A percentile compares a stretch with the other conserved stretches of the same genome.
Conservation (phyloP, 2,888 invertebrate species). For the Girardia tigrina region DNA sequence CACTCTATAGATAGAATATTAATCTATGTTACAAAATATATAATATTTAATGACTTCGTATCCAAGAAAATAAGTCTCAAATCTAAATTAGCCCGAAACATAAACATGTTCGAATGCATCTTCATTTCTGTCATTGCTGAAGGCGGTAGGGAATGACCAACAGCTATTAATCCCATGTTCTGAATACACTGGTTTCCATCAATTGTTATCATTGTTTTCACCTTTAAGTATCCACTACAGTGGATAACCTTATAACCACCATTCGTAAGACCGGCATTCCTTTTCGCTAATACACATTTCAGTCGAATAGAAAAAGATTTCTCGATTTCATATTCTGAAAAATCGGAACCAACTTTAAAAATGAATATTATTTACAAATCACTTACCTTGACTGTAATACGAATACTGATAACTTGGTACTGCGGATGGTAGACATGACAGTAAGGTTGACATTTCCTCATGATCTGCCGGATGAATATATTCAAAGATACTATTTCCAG, state of each 20-base stretch:
- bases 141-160: conserved; percentile 77
- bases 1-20: too few species aligned
- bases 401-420: conserved; percentile 40
- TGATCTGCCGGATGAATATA: conserved; percentile 91
- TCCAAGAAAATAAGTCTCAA: conserved; percentile 84
- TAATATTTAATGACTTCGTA: conserved; percentile 60
- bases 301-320: conserved; percentile 83
- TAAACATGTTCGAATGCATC: conserved; percentile 91
- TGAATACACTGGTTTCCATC: conserved; percentile 62
- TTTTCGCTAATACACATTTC: conserved; percentile 90
- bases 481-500: conserved; percentile 89
- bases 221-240: conserved; percentile 85
- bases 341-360: neutral
- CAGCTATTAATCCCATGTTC: conserved; percentile 74
- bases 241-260: conserved; percentile 94
- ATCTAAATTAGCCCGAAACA: conserved; percentile 87
- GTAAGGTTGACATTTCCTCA: conserved; percentile 77
- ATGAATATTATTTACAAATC: neutral
- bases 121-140: conserved; percentile 91
- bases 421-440: conserved; percentile 51
- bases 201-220: conserved; percentile 55
- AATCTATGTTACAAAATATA: neutral
- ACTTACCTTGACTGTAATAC: conserved; percentile 35
- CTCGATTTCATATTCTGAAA: conserved; percentile 65
- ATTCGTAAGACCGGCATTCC: conserved; percentile 84